Conservation (phyloP, 2,888 invertebrate genomes). For the Argynnis bischoffii region DNA sequence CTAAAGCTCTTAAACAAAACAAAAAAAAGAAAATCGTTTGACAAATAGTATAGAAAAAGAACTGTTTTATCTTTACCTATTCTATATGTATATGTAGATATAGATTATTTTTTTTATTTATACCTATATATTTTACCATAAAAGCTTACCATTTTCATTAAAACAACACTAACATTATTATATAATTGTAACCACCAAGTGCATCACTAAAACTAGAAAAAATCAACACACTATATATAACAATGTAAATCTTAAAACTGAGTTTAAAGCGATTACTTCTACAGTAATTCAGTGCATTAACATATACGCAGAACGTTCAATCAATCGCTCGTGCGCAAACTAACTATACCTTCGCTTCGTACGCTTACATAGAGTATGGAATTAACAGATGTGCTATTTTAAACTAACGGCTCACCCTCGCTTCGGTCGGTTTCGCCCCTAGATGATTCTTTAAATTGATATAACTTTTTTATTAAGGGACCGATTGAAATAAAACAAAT, state of each 20-base stretch:
- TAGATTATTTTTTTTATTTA: not conserved
- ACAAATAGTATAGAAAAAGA: no score
- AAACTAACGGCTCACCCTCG: no score
- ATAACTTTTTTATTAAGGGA: no score
- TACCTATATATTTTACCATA: not conserved
- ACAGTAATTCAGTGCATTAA: not conserved
- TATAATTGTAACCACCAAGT: not conserved
- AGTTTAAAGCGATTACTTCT: not conserved
- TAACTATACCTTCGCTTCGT: constrained; percentile 20
- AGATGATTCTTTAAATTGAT: no score
- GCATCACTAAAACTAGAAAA: not conserved
- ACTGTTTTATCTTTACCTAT: no score
- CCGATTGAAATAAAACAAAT: no score
- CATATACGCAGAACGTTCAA: constrained; percentile 12
- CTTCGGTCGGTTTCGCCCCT: no score
- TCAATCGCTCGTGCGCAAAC: constrained; percentile 34
- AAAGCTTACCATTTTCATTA: constrained; percentile 8
- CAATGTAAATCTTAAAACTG: not conserved
- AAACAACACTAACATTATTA: not conserved
- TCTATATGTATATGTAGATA: not conserved
- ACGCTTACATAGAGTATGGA: constrained; percentile 22
- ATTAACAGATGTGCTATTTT: not conserved
- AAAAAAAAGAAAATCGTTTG: no score
- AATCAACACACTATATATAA: not conserved
- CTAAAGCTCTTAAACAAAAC: no score